Conservation (phyloP, 2,888 invertebrate species). For the Drosophila cyrtoloma region DNA sequence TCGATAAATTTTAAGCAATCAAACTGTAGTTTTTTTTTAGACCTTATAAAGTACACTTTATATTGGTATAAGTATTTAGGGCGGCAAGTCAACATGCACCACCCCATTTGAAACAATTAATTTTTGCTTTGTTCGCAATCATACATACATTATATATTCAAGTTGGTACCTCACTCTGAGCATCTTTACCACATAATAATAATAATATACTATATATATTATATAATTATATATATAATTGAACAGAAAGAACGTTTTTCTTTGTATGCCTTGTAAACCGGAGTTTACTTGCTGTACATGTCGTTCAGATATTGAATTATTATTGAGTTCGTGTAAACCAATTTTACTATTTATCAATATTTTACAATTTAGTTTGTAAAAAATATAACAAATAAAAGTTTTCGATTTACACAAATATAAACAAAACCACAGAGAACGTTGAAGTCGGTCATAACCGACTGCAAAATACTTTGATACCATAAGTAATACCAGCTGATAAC, state of each 20-base stretch:
- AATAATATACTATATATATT: too few relatives aligned
- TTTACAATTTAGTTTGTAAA: not conserved
- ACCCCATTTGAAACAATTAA: not conserved
- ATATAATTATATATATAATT: too few relatives aligned
- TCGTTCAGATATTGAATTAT: not conserved
- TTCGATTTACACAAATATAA: too few relatives aligned
- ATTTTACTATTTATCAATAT: not conserved
- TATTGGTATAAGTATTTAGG: conserved; percentile 8
- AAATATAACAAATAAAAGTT: not conserved
- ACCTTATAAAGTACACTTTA: conserved; percentile 37
- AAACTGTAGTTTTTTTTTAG: conserved; percentile 43
- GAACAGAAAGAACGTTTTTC: not conserved
- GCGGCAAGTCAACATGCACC: not conserved
- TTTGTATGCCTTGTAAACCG: not conserved
- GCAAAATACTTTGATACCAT: not conserved
- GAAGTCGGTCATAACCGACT: not conserved
- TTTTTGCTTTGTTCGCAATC: not conserved
- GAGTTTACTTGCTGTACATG: not conserved
- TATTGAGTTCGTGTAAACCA: not conserved
- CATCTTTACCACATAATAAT: not conserved
- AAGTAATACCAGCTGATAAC: too few relatives aligned
- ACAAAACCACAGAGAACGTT: not conserved
- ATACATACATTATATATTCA: not conserved
- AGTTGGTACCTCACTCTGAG: not conserved
- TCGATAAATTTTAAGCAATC: conserved; percentile 50